A percentile compares a stretch with the other conserved stretches of the same genome.
Evolutionary conservation across 2,888 invertebrate genomes (phyloP).

Genomic region (Microplitis deprimator): DNA sequence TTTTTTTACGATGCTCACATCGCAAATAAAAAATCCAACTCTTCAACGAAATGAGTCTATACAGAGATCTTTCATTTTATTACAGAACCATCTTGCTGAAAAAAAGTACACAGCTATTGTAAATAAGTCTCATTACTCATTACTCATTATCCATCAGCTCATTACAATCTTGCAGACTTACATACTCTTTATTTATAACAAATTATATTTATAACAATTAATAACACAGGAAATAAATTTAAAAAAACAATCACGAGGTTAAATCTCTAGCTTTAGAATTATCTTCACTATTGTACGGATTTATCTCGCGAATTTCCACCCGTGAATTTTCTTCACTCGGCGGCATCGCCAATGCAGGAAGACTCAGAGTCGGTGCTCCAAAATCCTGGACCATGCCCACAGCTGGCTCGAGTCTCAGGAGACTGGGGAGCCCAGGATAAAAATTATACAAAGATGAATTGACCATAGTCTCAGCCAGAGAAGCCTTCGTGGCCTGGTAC

Average conservation of each 20-base stretch:
- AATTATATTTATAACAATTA: not conserved
- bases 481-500: constrained; percentile 38
- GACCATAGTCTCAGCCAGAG: constrained; percentile 20
- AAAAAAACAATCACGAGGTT: not conserved
- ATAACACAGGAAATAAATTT: not conserved
- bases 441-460: constrained; percentile 41
- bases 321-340: constrained; percentile 20
- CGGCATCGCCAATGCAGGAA: constrained; percentile 28
- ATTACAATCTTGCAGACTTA: too few species aligned
- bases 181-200: too few species aligned
- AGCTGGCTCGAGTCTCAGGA: constrained; percentile 29
- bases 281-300: not conserved
- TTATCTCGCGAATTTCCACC: not conserved
- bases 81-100: not conserved
- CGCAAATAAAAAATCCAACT: constrained; percentile 8
- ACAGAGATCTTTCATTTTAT: not conserved
- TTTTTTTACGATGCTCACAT: not conserved
- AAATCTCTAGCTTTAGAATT: not conserved
- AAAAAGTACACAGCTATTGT: too few species aligned
- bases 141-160: too few species aligned
- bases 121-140: too few species aligned
- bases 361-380: constrained; percentile 20
- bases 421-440: constrained; percentile 28
- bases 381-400: constrained; percentile 11
- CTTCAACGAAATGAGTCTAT: not conserved